These are phyloP conservation scores for Sinocyclocheilus rhinocerous DNA, from an alignment of 2,113 vertebrate species.

Conservation along the genomic window DNA sequence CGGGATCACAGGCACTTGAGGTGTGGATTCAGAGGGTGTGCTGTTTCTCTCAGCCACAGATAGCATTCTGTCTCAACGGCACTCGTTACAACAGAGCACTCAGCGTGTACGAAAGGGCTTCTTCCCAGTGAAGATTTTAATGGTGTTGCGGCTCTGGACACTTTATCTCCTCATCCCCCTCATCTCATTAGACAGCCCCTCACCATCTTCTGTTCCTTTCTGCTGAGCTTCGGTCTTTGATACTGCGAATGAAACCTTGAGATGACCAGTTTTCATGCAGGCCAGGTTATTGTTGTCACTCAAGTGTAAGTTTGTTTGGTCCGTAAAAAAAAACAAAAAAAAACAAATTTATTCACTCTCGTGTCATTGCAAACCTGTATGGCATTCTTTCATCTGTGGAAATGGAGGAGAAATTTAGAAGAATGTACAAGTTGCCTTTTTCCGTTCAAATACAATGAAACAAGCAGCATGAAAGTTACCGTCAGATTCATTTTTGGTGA, in stretches of 20 bases:
- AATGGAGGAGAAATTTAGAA: not conserved
- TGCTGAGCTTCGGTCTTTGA: slow-evolving; percentile 40
- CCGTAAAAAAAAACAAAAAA: not conserved
- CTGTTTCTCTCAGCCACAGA: slow-evolving; percentile 58
- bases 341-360: too few species aligned
- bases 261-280: not conserved
- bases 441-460: not conserved
- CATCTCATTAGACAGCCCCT: slow-evolving; percentile 54
- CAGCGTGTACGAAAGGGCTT: slow-evolving; percentile 65
- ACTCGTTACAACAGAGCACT: slow-evolving; percentile 71
- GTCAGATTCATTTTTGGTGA: too few species aligned
- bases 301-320: slow-evolving; percentile 24
- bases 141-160: slow-evolving; percentile 61
- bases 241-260: slow-evolving; percentile 33
- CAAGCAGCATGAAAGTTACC: not conserved
- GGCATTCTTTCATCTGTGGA: too few species aligned
- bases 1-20: slow-evolving; percentile 57
- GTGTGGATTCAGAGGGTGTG: slow-evolving; percentile 57
- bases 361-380: not conserved
- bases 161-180: slow-evolving; percentile 61
- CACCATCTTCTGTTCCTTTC: slow-evolving; percentile 31
- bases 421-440: not conserved
- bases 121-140: slow-evolving; percentile 65
- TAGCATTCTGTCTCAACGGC: slow-evolving; percentile 61
- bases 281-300: slow-evolving; percentile 41